Evolutionary conservation across 2,888 invertebrate genomes (phyloP).

Genomic region (Spialia ferax): DNA sequence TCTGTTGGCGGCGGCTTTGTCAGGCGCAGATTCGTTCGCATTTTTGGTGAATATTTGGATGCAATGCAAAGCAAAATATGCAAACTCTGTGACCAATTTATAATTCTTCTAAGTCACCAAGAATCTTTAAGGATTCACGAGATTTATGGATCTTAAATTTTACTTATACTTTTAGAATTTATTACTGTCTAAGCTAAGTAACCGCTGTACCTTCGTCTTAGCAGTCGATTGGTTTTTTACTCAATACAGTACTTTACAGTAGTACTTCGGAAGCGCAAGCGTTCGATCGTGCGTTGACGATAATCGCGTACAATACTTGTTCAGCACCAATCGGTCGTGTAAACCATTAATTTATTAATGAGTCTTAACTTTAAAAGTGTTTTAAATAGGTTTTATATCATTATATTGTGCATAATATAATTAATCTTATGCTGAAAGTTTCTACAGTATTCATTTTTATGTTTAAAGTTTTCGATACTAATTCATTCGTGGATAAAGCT

Average conservation of each 20-base stretch:
- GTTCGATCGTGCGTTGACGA: conserved; percentile 64
- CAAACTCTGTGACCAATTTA: too few species aligned
- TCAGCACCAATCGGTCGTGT: background rate
- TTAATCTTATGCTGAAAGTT: too few species aligned
- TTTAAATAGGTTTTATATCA: background rate
- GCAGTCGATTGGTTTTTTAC: conserved; percentile 46
- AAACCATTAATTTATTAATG: background rate
- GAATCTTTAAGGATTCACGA: background rate
- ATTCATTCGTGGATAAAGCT: background rate
- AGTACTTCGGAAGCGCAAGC: conserved; percentile 52
- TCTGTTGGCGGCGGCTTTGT: too few species aligned
- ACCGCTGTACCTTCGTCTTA: background rate
- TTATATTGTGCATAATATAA: background rate
- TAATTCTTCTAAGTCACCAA: too few species aligned
- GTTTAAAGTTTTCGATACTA: background rate
- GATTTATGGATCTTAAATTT: background rate
- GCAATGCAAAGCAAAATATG: background rate
- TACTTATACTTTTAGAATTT: background rate
- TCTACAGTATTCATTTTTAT: too few species aligned
- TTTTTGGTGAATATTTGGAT: background rate
- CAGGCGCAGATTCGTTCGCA: too few species aligned
- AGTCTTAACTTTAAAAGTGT: background rate
- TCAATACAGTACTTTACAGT: conserved; percentile 67
- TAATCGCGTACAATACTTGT: conserved; percentile 2
- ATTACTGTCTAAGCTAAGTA: background rate